Percentiles rank a stretch among this genome's conserved stretches.
These are phyloP conservation scores for Synanceia verrucosa DNA, from an alignment of 2,797 vertebrate species.

Conservation along the genomic window DNA sequence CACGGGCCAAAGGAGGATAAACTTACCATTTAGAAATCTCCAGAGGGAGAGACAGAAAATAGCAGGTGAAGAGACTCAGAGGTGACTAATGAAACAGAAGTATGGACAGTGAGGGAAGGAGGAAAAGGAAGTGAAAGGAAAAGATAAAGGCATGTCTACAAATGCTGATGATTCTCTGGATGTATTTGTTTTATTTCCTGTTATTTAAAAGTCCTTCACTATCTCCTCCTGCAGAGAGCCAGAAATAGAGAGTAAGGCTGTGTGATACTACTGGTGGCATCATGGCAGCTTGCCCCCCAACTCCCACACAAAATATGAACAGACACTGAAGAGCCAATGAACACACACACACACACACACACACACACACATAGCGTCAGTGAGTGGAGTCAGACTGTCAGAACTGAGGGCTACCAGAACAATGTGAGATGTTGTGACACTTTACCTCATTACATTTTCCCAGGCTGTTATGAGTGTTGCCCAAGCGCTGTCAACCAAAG, in stretches of 20 bases:
- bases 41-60: constrained; percentile 45
- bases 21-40: constrained; percentile 60
- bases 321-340: constrained; percentile 51
- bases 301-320: constrained; percentile 64
- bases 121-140: not conserved
- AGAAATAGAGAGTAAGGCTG: constrained; percentile 42
- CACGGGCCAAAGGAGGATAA: constrained; percentile 45
- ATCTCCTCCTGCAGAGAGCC: constrained; percentile 20
- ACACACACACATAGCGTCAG: constrained; percentile 15
- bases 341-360: constrained; percentile 20
- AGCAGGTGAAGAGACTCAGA: constrained; percentile 36
- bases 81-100: constrained; percentile 41
- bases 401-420: constrained; percentile 66
- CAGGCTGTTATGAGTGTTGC: constrained; percentile 72
- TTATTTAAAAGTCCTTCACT: constrained; percentile 19
- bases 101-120: not conserved
- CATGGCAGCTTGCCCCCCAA: constrained; percentile 53
- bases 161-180: constrained; percentile 17
- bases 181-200: constrained; percentile 31
- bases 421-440: constrained; percentile 83
- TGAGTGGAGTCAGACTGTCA: constrained; percentile 62
- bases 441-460: constrained; percentile 82
- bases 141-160: not conserved
- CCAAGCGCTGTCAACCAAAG: constrained; percentile 74
- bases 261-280: constrained; percentile 37